Conservation (phyloP, 2,113 vertebrate genomes). For the Zapornia atra region DNA sequence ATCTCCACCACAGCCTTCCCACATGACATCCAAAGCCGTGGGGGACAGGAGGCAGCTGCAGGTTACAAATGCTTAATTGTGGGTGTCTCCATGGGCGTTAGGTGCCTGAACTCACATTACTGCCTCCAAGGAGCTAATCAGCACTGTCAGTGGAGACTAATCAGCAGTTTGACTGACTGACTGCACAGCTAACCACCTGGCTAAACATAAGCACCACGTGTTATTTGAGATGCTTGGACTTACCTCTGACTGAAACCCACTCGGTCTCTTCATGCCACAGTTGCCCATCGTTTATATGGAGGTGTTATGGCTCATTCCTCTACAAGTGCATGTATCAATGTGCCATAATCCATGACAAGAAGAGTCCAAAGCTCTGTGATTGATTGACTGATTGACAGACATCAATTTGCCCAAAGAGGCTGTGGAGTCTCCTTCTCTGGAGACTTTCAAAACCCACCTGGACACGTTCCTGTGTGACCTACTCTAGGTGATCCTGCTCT, state of each 20-base stretch:
- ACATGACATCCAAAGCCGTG: background rate
- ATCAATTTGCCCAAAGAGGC: background rate
- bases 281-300: background rate
- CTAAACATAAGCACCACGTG: background rate
- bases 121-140: background rate
- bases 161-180: background rate
- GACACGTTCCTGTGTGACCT: no score
- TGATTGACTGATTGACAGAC: background rate
- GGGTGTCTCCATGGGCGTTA: background rate
- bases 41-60: background rate
- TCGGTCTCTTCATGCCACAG: background rate
- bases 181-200: background rate
- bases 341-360: background rate
- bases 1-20: background rate
- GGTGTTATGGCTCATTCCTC: background rate
- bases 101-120: background rate
- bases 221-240: background rate
- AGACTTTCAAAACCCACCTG: no score
- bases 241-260: background rate
- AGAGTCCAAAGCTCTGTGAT: background rate
- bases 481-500: no score
- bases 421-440: no score
- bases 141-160: background rate
- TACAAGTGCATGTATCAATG: background rate
- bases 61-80: background rate